A percentile compares a stretch with the other conserved stretches of the same genome.
These are phyloP conservation scores for Plemyria rubiginata DNA, from an alignment of 2,888 invertebrate genomes.

Conservation along the genomic window DNA sequence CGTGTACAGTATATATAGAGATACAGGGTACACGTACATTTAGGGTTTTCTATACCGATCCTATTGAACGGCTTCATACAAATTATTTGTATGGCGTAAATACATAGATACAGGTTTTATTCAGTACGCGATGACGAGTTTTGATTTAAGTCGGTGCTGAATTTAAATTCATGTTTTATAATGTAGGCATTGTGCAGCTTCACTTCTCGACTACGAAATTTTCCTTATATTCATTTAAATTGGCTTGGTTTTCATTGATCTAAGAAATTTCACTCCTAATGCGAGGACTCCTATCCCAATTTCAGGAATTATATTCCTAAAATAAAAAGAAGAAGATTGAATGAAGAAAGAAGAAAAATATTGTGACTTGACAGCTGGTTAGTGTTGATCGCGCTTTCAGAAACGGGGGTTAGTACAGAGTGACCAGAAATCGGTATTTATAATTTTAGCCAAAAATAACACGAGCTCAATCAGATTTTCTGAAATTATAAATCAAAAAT, in stretches of 20 bases:
- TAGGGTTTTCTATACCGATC: neutral
- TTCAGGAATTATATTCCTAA: too few relatives aligned
- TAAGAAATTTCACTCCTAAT: neutral
- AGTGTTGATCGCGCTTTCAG: too few relatives aligned
- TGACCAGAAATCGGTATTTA: too few relatives aligned
- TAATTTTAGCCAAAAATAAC: neutral
- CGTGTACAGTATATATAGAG: too few relatives aligned
- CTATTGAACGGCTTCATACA: slow-evolving; percentile 2
- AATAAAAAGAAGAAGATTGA: too few relatives aligned
- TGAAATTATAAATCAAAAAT: slow-evolving; percentile 6
- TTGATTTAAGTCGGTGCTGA: slow-evolving; percentile 14
- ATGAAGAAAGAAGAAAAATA: too few relatives aligned
- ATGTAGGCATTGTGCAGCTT: slow-evolving; percentile 24
- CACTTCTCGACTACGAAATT: slow-evolving; percentile 2
- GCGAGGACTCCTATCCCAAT: too few relatives aligned
- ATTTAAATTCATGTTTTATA: slow-evolving; percentile 10
- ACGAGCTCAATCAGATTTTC: slow-evolving; percentile 5
- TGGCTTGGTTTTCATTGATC: slow-evolving; percentile 13
- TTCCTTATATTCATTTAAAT: slow-evolving; percentile 9
- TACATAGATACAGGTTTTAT: slow-evolving; percentile 16
- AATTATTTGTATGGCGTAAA: slow-evolving; percentile 15
- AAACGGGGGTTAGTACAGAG: too few relatives aligned
- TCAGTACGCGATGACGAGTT: slow-evolving; percentile 13
- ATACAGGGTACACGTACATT: neutral
- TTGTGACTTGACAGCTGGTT: too few relatives aligned